Conservation (phyloP, 2,888 invertebrate species). For the Notodonta dromedarius region DNA sequence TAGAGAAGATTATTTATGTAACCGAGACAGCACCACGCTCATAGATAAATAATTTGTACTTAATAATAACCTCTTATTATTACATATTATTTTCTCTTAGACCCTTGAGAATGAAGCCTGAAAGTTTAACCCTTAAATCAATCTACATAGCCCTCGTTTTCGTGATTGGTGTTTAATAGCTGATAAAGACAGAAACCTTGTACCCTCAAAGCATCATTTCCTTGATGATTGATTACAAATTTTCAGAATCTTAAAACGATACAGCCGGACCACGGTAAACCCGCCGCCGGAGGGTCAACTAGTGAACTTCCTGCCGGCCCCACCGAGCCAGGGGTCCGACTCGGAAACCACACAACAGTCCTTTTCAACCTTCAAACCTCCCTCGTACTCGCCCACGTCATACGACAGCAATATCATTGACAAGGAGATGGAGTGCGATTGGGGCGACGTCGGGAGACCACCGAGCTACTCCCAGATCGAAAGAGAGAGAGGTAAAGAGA, state of each 20-base stretch:
- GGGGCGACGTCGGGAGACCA: slow-evolving; percentile 81
- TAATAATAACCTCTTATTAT: no score
- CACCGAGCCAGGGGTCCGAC: slow-evolving; percentile 75
- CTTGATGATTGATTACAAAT: neutral
- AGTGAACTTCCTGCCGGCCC: slow-evolving; percentile 89
- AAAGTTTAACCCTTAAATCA: no score
- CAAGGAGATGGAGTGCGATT: slow-evolving; percentile 77
- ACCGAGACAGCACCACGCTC: no score
- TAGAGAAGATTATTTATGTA: no score
- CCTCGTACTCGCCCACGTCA: slow-evolving; percentile 80
- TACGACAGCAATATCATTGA: slow-evolving; percentile 74
- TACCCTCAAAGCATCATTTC: no score
- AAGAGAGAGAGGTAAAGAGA: slow-evolving; percentile 56
- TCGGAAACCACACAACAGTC: slow-evolving; percentile 75
- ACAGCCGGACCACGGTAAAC: slow-evolving; percentile 83
- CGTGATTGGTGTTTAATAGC: no score
- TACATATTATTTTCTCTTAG: no score
- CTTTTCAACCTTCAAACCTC: slow-evolving; percentile 80
- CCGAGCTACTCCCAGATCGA: slow-evolving; percentile 80
- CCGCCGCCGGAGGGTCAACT: slow-evolving; percentile 89
- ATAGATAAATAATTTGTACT: no score
- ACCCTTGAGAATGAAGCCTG: no score
- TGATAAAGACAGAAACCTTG: no score
- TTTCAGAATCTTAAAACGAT: slow-evolving; percentile 85
- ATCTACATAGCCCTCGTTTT: no score